Evolutionary conservation across 2,113 vertebrate genomes (phyloP).

Genomic region (Variabilichromis moorii): DNA sequence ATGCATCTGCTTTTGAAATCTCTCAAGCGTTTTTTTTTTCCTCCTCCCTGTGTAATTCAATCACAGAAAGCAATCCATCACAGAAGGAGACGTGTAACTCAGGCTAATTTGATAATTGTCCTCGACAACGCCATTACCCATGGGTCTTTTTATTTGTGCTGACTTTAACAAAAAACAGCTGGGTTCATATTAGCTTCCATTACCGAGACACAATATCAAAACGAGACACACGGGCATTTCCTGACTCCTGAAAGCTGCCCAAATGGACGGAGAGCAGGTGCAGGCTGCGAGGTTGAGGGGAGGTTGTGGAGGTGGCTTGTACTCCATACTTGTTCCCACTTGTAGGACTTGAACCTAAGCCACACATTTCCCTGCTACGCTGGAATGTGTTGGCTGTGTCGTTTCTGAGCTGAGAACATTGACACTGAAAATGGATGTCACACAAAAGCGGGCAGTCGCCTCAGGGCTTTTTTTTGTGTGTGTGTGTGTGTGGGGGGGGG

Average conservation of each 20-base stretch:
- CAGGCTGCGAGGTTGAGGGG: neutral
- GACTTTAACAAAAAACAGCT: slow-evolving; percentile 59
- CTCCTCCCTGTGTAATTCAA: slow-evolving; percentile 41
- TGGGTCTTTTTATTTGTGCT: slow-evolving; percentile 55
- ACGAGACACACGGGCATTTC: neutral
- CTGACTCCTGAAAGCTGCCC: neutral
- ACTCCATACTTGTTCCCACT: neutral
- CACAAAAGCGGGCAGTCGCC: slow-evolving; percentile 42
- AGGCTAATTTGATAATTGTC: slow-evolving; percentile 63
- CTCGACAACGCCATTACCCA: slow-evolving; percentile 55
- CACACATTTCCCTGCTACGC: neutral
- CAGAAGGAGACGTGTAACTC: slow-evolving; percentile 47
- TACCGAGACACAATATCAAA: slow-evolving; percentile 32
- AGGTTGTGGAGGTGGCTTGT: neutral
- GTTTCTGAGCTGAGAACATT: slow-evolving; percentile 23
- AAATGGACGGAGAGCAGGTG: neutral
- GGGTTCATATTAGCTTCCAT: slow-evolving; percentile 47
- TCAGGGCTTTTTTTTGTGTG: neutral
- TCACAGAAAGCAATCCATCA: slow-evolving; percentile 51
- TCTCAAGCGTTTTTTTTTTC: neutral
- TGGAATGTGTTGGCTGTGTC: slow-evolving; percentile 22
- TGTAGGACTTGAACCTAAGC: slow-evolving; percentile 11
- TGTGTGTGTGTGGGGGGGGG: neutral
- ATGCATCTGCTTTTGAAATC: slow-evolving; percentile 8
- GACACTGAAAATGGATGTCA: slow-evolving; percentile 62